Conservation (phyloP, 2,797 vertebrate genomes). For the Coccyzus lansbergi region DNA sequence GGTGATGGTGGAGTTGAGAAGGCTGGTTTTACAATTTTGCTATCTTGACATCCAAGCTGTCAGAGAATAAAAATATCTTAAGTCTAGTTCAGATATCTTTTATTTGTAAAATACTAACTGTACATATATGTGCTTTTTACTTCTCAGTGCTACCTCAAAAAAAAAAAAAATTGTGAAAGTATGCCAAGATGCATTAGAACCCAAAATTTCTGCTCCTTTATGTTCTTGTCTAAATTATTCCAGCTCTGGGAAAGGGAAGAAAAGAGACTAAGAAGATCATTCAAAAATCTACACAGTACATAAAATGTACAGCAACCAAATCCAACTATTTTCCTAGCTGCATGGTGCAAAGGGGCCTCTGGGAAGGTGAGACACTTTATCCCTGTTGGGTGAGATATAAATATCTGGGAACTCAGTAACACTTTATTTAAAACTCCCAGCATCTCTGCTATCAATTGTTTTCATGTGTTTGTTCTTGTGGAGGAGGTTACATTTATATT, state of each 20-base stretch:
- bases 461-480: not conserved
- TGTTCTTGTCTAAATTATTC: not conserved
- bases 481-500: not conserved
- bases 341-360: rapidly evolving
- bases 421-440: not conserved
- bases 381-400: not conserved
- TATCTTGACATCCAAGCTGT: not conserved
- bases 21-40: not conserved
- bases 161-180: not conserved
- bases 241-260: not conserved
- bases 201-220: not conserved
- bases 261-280: not conserved
- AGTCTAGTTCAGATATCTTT: not conserved
- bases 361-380: not conserved
- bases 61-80: not conserved
- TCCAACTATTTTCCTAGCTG: not conserved
- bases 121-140: not conserved
- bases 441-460: not conserved
- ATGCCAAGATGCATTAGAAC: not conserved
- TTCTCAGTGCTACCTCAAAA: not conserved
- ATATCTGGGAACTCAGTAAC: not conserved
- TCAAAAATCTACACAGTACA: not conserved
- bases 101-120: not conserved
- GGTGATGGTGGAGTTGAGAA: not conserved
- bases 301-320: not conserved